Conservation (phyloP, 2,113 vertebrate genomes). For the Pomatostomus ruficeps region DNA sequence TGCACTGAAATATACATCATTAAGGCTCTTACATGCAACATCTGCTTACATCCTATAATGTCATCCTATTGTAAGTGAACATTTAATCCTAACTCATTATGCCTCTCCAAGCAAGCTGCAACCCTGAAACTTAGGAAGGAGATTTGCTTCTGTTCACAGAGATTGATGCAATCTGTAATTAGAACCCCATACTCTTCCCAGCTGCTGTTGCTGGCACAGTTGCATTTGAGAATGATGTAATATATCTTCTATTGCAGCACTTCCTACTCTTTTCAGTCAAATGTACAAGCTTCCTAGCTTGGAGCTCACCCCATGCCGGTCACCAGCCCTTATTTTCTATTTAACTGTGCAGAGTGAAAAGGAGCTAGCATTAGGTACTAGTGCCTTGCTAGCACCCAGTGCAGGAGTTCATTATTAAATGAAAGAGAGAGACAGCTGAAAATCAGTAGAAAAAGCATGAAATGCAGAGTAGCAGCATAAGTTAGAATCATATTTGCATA, state of each 20-base stretch:
- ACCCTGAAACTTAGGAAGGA: constrained; percentile 39
- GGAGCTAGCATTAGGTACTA: background rate
- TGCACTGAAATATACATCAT: constrained; percentile 12
- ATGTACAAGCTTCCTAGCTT: background rate
- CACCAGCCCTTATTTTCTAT: background rate
- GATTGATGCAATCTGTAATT: constrained; percentile 67
- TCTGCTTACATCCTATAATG: constrained; percentile 56
- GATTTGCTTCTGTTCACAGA: constrained; percentile 58
- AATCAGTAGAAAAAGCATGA: background rate
- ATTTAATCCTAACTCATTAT: constrained; percentile 63
- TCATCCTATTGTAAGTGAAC: constrained; percentile 57
- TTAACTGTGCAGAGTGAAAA: background rate
- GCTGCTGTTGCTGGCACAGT: constrained; percentile 63
- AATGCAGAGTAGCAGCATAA: background rate
- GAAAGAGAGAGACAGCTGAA: background rate
- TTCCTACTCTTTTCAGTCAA: constrained; percentile 49
- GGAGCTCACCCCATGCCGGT: background rate
- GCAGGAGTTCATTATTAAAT: background rate
- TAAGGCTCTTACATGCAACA: constrained; percentile 38
- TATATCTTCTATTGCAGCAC: constrained; percentile 23
- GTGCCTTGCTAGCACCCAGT: background rate
- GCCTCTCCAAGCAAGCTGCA: constrained; percentile 48
- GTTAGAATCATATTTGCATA: background rate
- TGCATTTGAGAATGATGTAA: constrained; percentile 60
- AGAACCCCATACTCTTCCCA: constrained; percentile 59